Percentiles rank a stretch among this genome's conserved stretches.
phyloP scores from a whole-genome alignment of 2,797 vertebrate species.

The Acipenser oxyrinchus region DNA sequence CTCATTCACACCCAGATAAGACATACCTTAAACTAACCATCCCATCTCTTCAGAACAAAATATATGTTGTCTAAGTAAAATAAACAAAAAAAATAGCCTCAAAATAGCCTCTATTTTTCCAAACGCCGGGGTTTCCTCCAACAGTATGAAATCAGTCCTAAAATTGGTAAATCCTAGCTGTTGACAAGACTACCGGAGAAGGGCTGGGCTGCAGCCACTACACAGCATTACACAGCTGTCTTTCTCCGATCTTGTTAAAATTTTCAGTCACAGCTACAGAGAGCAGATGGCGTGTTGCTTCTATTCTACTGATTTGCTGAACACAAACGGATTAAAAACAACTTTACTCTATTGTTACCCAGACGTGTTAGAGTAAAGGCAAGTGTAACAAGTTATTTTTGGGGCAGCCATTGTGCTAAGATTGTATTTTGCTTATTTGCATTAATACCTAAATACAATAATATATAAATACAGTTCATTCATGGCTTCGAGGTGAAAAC shows the following conservation, averaged over 20 bases:
- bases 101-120: conserved; percentile 22
- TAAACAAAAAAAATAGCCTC: background rate
- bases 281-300: conserved; percentile 45
- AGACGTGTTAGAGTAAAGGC: too few relatives aligned
- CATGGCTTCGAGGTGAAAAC: too few relatives aligned
- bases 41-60: background rate
- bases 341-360: background rate
- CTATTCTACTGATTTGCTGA: conserved; percentile 24
- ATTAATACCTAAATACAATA: too few relatives aligned
- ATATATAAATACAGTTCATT: too few relatives aligned
- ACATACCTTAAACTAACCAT: background rate
- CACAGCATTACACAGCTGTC: conserved; percentile 13
- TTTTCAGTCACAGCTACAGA: conserved; percentile 26
- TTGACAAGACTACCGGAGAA: conserved; percentile 15
- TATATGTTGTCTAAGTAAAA: background rate
- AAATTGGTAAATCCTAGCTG: conserved; percentile 14
- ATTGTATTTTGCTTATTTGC: too few relatives aligned
- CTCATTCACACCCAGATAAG: conserved; percentile 3
- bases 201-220: conserved; percentile 16
- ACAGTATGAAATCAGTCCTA: conserved; percentile 10
- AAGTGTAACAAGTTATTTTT: too few relatives aligned
- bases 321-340: conserved; percentile 28
- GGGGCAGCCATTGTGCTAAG: too few relatives aligned
- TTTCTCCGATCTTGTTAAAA: conserved; percentile 24
- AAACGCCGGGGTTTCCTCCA: conserved; percentile 22